phyloP scores from a whole-genome alignment of 2,797 vertebrate genomes.

The Apogon talboti region DNA sequence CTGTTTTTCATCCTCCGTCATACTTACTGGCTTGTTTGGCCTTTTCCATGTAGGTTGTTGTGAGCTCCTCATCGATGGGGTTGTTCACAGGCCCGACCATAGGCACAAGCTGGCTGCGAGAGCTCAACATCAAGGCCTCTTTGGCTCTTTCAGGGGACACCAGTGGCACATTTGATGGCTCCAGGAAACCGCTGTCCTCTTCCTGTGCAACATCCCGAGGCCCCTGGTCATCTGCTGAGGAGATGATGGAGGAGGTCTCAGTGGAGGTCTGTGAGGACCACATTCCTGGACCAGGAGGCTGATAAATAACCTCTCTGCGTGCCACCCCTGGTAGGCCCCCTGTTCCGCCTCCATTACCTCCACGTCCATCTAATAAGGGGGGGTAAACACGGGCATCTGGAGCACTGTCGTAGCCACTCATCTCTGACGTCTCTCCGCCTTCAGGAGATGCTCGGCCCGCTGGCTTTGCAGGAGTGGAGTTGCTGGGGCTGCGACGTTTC shows the following conservation, averaged over 20 bases:
- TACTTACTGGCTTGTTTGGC: constrained; percentile 99
- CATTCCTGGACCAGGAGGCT: constrained; percentile 73
- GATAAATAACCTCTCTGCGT: constrained; percentile 84
- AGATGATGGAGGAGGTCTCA: constrained; percentile 86
- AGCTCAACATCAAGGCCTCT: constrained; percentile 86
- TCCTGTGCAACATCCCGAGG: constrained; percentile 77
- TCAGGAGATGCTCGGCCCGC: constrained; percentile 85
- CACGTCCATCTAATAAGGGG: constrained; percentile 54
- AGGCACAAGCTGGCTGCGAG: constrained; percentile 91
- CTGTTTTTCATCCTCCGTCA: constrained; percentile 10
- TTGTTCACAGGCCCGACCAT: constrained; percentile 96
- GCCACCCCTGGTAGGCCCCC: constrained; percentile 80
- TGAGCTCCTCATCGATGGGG: constrained; percentile 94
- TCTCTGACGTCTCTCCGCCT: constrained; percentile 90
- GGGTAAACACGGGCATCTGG: constrained; percentile 83
- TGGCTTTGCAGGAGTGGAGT: constrained; percentile 75
- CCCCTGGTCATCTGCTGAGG: constrained; percentile 84
- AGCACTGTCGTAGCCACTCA: constrained; percentile 93
- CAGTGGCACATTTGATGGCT: constrained; percentile 76
- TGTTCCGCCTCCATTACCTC: constrained; percentile 51
- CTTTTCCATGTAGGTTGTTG: constrained; percentile 93
- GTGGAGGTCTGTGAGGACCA: constrained; percentile 86
- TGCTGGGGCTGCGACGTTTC: constrained; percentile 84
- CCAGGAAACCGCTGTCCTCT: constrained; percentile 85
- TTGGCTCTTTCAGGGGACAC: constrained; percentile 88